phyloP scores from a whole-genome alignment of 2,113 vertebrate species.

The Thermophis baileyi region DNA sequence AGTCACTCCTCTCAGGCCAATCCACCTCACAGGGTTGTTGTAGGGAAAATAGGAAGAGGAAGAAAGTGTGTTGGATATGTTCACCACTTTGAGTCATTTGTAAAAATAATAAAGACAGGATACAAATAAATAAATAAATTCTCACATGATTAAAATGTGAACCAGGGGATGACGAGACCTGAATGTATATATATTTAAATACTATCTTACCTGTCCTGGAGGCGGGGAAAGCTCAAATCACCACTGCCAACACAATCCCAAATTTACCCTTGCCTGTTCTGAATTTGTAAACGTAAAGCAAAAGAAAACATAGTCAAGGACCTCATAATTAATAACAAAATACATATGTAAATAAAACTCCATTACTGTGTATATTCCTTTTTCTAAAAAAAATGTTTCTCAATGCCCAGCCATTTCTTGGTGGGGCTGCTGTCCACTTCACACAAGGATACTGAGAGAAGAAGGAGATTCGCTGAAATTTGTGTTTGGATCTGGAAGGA shows the following conservation, averaged over 20 bases:
- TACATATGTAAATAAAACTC: neutral
- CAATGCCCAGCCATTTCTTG: neutral
- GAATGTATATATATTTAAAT: neutral
- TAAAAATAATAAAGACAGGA: neutral
- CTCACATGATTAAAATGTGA: neutral
- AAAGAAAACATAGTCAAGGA: neutral
- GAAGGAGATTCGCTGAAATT: neutral
- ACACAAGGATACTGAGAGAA: neutral
- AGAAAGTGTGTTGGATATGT: neutral
- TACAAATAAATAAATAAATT: neutral
- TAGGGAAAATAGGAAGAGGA: neutral
- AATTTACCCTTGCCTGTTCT: neutral
- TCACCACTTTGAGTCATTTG: neutral
- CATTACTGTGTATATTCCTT: neutral
- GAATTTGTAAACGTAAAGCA: neutral
- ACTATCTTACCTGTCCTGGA: neutral
- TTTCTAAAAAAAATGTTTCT: neutral
- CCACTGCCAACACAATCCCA: neutral
- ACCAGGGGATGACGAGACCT: neutral
- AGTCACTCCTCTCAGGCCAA: neutral
- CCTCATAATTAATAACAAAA: neutral
- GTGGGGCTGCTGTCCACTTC: neutral
- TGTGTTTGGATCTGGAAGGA: neutral
- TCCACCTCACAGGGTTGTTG: neutral
- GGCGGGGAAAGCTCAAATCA: neutral